phyloP scores from a whole-genome alignment of 2,888 invertebrate genomes.

The Cataglyphis livida region DNA sequence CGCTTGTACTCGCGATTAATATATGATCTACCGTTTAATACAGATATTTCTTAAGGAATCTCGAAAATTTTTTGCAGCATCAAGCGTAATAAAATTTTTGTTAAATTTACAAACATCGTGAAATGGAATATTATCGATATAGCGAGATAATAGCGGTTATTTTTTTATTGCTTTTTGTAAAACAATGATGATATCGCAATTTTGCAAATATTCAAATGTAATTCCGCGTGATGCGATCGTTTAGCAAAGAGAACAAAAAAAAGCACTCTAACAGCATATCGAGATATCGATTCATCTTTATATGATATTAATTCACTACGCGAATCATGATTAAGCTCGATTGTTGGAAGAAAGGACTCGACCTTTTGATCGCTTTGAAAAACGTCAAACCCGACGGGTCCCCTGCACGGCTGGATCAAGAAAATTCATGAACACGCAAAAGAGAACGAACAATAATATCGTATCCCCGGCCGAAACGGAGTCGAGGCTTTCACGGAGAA shows the following conservation, averaged over 20 bases:
- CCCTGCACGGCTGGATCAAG: constrained; percentile 45
- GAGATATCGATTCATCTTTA: neutral
- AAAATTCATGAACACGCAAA: constrained; percentile 19
- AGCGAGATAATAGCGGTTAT: neutral
- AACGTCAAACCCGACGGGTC: constrained; percentile 18
- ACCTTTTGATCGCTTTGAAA: neutral
- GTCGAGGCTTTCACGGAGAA: constrained; percentile 54
- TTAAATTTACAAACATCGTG: constrained; percentile 8
- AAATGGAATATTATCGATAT: neutral
- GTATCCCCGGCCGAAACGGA: constrained; percentile 36
- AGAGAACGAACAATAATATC: constrained; percentile 28
- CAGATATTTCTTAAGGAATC: neutral
- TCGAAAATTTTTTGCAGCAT: neutral
- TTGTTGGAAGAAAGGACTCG: constrained; percentile 6
- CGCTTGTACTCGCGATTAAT: constrained; percentile 22
- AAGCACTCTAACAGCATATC: neutral
- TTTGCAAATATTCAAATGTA: neutral
- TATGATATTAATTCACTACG: constrained; percentile 2
- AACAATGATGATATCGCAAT: constrained; percentile 1
- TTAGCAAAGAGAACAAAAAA: constrained; percentile 1
- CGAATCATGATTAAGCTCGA: constrained; percentile 2
- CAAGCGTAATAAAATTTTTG: neutral
- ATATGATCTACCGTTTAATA: neutral
- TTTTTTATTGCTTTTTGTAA: neutral
- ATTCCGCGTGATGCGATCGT: neutral